These are phyloP conservation scores for Sterna hirundo DNA, from an alignment of 2,113 vertebrate species.

Conservation along the genomic window DNA sequence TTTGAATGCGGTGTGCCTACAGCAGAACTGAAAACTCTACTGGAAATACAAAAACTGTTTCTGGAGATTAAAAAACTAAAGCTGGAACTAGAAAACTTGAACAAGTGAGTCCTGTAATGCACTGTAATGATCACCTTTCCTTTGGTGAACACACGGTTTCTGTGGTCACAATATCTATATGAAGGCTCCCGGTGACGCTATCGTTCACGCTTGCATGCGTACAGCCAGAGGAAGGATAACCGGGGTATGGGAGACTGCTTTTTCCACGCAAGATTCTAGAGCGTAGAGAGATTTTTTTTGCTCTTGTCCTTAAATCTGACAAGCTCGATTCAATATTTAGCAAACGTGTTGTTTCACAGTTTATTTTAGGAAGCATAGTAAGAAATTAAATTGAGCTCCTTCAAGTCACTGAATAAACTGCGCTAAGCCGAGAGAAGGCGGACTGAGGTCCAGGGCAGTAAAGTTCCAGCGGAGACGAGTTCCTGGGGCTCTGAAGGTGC, in stretches of 20 bases:
- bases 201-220: not conserved
- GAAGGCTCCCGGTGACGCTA: not conserved
- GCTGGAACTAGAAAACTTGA: not conserved
- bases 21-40: conserved; percentile 46
- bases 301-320: not conserved
- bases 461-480: not conserved
- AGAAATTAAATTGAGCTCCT: not conserved
- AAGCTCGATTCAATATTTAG: not conserved
- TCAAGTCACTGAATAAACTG: not conserved
- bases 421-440: not conserved
- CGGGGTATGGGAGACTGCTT: not conserved
- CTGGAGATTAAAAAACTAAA: conserved; percentile 35
- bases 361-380: not conserved
- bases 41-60: conserved; percentile 62
- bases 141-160: not conserved
- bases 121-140: not conserved
- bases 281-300: not conserved
- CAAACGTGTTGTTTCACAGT: not conserved
- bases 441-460: too few relatives aligned
- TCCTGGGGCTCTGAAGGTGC: not conserved
- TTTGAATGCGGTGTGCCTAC: not conserved
- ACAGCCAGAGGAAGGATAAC: not conserved
- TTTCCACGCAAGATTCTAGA: rapidly evolving
- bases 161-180: too few relatives aligned
- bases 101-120: rapidly evolving